These are phyloP conservation scores for Smittia sp. DNA, from an alignment of 2,888 invertebrate species.

Conservation along the genomic window DNA sequence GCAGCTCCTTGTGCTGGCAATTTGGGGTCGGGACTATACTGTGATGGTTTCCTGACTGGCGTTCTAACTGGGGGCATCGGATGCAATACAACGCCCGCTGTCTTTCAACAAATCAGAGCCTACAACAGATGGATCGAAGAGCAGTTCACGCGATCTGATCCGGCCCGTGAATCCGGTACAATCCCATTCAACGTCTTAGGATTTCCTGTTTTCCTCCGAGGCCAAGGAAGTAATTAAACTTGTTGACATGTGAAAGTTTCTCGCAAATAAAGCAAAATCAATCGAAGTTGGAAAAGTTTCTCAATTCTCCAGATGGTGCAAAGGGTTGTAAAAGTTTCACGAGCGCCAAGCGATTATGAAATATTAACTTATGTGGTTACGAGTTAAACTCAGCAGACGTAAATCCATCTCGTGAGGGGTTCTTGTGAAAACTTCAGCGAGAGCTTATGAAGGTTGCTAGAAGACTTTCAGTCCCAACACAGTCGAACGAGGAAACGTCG, in stretches of 20 bases:
- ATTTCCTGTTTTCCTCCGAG: background rate
- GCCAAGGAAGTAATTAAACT: background rate
- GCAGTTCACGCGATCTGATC: slow-evolving; percentile 6
- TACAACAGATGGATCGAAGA: slow-evolving; percentile 38
- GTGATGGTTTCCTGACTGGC: slow-evolving; percentile 35
- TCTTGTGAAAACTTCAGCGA: no score
- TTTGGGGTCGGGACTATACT: slow-evolving; percentile 37
- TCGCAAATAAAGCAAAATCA: background rate
- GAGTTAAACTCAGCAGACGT: no score
- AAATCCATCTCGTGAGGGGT: no score
- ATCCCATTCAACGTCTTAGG: slow-evolving; percentile 4
- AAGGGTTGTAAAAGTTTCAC: no score
- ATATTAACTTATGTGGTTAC: no score
- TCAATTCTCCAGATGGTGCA: no score
- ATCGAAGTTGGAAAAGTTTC: no score
- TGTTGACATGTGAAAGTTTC: background rate
- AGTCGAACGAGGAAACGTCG: no score
- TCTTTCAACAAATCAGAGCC: slow-evolving; percentile 40
- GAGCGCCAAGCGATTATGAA: no score
- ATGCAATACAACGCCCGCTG: slow-evolving; percentile 23
- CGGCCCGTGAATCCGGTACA: background rate
- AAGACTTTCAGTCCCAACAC: no score
- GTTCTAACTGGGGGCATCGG: slow-evolving; percentile 26
- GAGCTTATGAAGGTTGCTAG: no score
- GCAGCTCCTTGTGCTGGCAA: slow-evolving; percentile 24